Evolutionary conservation across 2,113 vertebrate species (phyloP).

Genomic region (Excalfactoria chinensis): DNA sequence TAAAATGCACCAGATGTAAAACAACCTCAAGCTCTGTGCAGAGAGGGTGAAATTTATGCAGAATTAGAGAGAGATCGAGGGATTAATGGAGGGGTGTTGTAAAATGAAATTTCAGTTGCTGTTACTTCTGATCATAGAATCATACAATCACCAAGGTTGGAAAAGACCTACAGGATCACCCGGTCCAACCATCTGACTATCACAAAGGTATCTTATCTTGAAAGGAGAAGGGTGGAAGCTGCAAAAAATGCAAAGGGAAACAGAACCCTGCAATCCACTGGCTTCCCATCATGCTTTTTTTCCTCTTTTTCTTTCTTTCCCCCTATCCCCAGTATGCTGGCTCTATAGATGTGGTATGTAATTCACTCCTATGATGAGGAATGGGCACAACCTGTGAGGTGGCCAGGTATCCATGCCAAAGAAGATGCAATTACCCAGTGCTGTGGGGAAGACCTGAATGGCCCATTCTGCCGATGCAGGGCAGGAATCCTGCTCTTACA

Average conservation of each 20-base stretch:
- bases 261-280: neutral
- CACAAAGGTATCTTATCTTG: neutral
- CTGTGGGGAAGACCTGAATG: conserved; percentile 28
- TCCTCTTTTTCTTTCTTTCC: neutral
- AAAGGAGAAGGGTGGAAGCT: neutral
- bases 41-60: conserved; percentile 44
- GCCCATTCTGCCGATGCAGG: neutral
- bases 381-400: neutral
- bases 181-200: too few species aligned
- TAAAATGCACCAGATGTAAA: conserved; percentile 65
- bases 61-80: conserved; percentile 34
- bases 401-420: conserved; percentile 22
- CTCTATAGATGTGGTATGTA: neutral
- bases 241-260: neutral
- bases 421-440: conserved; percentile 41
- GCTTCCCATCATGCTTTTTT: neutral
- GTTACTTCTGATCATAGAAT: neutral
- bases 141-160: too few species aligned
- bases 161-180: too few species aligned
- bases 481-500: conserved; percentile 61
- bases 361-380: neutral
- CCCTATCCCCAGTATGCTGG: neutral
- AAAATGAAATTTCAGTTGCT: conserved; percentile 25
- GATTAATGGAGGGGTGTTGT: neutral
- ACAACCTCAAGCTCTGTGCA: neutral